A percentile compares a stretch with the other conserved stretches of the same genome.
phyloP scores from a whole-genome alignment of 2,888 invertebrate genomes.

The Drosophila paramelanica region DNA sequence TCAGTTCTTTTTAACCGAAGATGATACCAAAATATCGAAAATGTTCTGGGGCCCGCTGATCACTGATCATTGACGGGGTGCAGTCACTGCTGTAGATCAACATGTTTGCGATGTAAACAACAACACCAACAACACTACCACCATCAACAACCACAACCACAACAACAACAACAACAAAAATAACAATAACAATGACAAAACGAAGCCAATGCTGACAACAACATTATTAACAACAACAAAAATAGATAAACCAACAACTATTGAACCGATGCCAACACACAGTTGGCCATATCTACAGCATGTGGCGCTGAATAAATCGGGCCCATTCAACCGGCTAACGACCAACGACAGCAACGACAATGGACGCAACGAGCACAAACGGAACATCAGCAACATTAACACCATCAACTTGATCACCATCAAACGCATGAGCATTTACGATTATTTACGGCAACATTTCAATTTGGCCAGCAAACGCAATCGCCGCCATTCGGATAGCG shows the following conservation, averaged over 20 bases:
- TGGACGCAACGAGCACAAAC: constrained; percentile 8
- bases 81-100: constrained; percentile 75
- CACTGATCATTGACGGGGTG: constrained; percentile 85
- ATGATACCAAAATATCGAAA: constrained; percentile 91
- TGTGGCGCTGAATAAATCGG: constrained; percentile 67
- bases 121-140: constrained; percentile 21
- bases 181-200: not conserved
- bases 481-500: constrained; percentile 35
- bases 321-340: constrained; percentile 53
- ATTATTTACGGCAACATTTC: constrained; percentile 58
- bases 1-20: constrained; percentile 92
- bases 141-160: constrained; percentile 34
- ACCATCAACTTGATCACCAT: constrained; percentile 47
- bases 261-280: constrained; percentile 50
- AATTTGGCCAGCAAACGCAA: constrained; percentile 46
- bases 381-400: constrained; percentile 24
- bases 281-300: constrained; percentile 73
- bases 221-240: constrained; percentile 17
- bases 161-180: constrained; percentile 3
- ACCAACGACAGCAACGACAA: constrained; percentile 35
- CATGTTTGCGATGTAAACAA: constrained; percentile 47
- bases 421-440: constrained; percentile 64
- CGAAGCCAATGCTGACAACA: constrained; percentile 50
- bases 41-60: constrained; percentile 94
- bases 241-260: constrained; percentile 3